Base-by-base conservation (phyloP, 2,113 vertebrate species). In the Ariopsis seemanni region DNA sequence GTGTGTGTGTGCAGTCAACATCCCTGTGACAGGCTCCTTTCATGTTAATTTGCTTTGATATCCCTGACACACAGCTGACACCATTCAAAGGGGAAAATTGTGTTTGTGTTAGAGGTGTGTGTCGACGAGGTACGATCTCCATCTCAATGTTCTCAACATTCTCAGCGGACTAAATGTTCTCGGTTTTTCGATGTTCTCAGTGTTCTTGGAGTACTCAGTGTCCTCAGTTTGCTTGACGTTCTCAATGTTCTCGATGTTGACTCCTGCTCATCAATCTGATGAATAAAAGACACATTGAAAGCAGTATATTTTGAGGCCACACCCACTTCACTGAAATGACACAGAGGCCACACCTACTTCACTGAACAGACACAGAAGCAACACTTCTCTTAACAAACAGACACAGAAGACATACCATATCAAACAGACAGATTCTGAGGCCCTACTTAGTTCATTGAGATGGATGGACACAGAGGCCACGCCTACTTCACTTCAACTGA, bases 41-140 rank as follows among this genome's bases (percentile, higher is more conserved):
- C 17, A 42, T 62, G 57, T 81, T 81, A 60, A 81, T 81, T 81
- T 81, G 79, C 79, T 81, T 60, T 81, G 79, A 81, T 81, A 7
- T 81, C 57, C 79, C 55, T 81, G 27, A 81, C 79, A 60, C 30
- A 81, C 57, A 81, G 4, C 27, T 81, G 57, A 60, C 57, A 81
- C 18, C 57, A 81, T 81, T 81, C 79, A 81, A 81, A 81, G 30
- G 18, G 30, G 57, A 80, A 80, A 80, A 80, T 22, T 60, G 78
- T 58, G 53, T 34, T 80, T 34, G 55, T 34, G 78, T 80, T 80
- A 80, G 55, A 80, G 27, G 9, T 30, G 53, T 34, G 53, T 11
- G 55, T 58, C 6, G 52, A 27, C 3, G 27, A 12, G 52, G n/a
- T 53, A 17, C 5, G 1, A 78, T 8, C 72, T 53, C 7, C 5